These are phyloP conservation scores for Rhinoderma darwinii DNA, from an alignment of 2,113 vertebrate genomes.

Conservation along the genomic window DNA sequence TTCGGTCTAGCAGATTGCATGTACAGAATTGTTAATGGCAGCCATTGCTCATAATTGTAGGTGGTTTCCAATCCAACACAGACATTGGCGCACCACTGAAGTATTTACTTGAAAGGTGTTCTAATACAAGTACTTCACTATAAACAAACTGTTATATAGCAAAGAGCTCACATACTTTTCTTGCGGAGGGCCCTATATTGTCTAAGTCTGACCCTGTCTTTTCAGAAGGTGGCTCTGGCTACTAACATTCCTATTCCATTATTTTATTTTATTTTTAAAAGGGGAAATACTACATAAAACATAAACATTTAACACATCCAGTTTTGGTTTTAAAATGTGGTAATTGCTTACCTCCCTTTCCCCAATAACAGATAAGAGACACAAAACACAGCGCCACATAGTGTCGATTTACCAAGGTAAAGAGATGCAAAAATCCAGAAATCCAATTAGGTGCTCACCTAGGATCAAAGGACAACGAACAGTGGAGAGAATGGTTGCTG, in stretches of 20 bases:
- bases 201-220: background rate
- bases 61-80: no score
- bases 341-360: no score
- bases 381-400: no score
- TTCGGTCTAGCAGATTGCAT: background rate
- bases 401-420: no score
- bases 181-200: background rate
- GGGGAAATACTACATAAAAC: background rate
- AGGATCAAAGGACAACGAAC: no score
- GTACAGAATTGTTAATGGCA: background rate
- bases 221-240: no score
- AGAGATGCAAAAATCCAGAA: no score
- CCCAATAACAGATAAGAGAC: no score
- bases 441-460: no score
- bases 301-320: background rate
- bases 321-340: background rate
- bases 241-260: background rate
- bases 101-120: background rate
- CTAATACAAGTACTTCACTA: background rate
- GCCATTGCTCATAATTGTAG: no score
- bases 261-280: background rate
- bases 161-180: background rate
- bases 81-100: background rate
- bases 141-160: background rate
- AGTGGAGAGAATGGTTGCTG: no score